These are phyloP conservation scores for Catonia carolina DNA, from an alignment of 2,888 invertebrate genomes.

Conservation along the genomic window DNA sequence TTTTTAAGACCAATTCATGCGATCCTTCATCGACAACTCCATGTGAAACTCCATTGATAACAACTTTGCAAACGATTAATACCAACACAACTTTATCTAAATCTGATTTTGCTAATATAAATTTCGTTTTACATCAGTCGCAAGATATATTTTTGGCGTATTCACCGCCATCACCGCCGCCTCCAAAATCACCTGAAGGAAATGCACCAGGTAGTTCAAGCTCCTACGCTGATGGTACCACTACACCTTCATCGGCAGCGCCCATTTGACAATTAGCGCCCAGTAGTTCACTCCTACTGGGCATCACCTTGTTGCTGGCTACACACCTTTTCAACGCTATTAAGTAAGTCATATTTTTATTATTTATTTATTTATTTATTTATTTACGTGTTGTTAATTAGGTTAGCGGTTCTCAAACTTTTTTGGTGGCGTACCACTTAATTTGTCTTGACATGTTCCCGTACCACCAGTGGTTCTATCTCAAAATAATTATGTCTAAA, in stretches of 20 bases:
- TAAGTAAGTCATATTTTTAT: background rate
- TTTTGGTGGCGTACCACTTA: no score
- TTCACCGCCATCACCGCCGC: background rate
- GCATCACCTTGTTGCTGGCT: slow-evolving; percentile 8
- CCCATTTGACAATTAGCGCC: slow-evolving; percentile 8
- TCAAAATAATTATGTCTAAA: no score
- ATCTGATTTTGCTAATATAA: slow-evolving; percentile 1
- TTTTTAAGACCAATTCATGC: background rate
- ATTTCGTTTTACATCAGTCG: slow-evolving; percentile 1
- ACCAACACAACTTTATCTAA: background rate
- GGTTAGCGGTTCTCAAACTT: no score
- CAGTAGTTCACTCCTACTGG: slow-evolving; percentile 1
- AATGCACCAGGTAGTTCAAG: background rate
- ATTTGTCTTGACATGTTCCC: no score
- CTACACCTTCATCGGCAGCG: background rate
- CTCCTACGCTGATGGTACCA: background rate
- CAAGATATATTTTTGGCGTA: background rate
- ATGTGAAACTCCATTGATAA: background rate
- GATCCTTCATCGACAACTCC: background rate
- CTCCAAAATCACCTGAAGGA: background rate
- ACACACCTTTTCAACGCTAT: background rate
- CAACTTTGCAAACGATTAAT: background rate
- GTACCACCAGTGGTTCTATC: no score
- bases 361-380: no score
- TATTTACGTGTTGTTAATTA: no score